These are phyloP conservation scores for Ditylenchus weischeri DNA, from an alignment of 2,888 invertebrate species.

Conservation along the genomic window DNA sequence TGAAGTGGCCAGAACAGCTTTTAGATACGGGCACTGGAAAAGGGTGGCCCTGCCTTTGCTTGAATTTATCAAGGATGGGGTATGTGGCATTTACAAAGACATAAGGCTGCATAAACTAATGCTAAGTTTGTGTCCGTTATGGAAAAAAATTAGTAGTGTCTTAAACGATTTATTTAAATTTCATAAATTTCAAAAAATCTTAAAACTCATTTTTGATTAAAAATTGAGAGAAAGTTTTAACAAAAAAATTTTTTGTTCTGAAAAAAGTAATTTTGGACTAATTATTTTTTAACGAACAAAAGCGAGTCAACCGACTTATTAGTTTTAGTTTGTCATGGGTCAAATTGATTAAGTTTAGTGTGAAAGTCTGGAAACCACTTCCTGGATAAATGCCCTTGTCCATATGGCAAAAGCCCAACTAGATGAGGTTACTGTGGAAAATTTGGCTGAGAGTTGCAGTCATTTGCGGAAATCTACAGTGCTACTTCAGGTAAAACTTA, in stretches of 20 bases:
- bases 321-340: too few species aligned
- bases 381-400: constrained; percentile 27
- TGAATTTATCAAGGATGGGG: constrained; percentile 21
- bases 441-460: not conserved
- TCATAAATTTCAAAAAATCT: not conserved
- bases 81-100: not conserved
- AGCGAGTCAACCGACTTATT: too few species aligned
- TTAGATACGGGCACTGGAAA: constrained; percentile 35
- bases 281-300: not conserved
- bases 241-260: not conserved
- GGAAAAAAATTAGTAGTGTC: too few species aligned
- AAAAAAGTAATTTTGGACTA: not conserved
- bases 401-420: constrained; percentile 28
- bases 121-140: not conserved
- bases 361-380: constrained; percentile 30
- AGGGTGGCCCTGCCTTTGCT: constrained; percentile 30
- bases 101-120: not conserved
- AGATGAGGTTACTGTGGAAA: constrained; percentile 1
- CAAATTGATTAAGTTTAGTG: constrained; percentile 16
- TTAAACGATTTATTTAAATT: not conserved
- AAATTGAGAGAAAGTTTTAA: too few species aligned
- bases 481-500: not conserved
- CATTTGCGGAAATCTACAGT: not conserved
- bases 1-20: constrained; percentile 27
- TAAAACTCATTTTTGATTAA: not conserved